Evolutionary conservation across 2,888 invertebrate species (phyloP).

Genomic region (Phyllotreta cruciferae): DNA sequence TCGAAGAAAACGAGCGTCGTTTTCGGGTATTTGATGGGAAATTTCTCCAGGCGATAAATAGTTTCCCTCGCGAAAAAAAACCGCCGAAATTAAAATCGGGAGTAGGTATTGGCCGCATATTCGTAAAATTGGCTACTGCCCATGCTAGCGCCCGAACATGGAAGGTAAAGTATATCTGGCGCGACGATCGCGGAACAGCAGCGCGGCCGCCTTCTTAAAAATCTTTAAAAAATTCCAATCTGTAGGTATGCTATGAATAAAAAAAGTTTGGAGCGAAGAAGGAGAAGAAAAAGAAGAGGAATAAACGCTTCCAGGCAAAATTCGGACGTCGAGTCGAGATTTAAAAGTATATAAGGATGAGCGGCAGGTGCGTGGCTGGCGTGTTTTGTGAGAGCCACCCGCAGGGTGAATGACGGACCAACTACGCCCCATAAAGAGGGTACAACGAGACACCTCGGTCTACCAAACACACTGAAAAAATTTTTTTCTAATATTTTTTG

Average conservation of each 20-base stretch:
- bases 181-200: constrained; percentile 16
- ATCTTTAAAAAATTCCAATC: constrained; percentile 33
- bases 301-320: constrained; percentile 33
- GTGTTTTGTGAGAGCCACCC: constrained; percentile 50
- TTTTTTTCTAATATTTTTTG: background rate
- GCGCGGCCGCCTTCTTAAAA: constrained; percentile 25
- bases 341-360: constrained; percentile 37
- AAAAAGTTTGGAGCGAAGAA: constrained; percentile 29
- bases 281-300: constrained; percentile 28
- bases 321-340: constrained; percentile 36
- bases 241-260: constrained; percentile 35
- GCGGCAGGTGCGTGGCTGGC: constrained; percentile 49
- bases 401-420: constrained; percentile 50
- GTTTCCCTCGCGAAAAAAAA: too few relatives aligned
- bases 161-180: constrained; percentile 18
- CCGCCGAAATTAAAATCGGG: too few relatives aligned
- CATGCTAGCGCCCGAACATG: constrained; percentile 5
- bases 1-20: too few relatives aligned
- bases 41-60: too few relatives aligned
- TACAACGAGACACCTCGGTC: constrained; percentile 44
- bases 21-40: too few relatives aligned
- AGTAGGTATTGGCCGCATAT: background rate
- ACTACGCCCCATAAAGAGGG: constrained; percentile 48
- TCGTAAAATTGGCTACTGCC: background rate
- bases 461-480: constrained; percentile 28